Evolutionary conservation across 2,797 vertebrate genomes (phyloP).

Genomic region (Gambusia yucatana): DNA sequence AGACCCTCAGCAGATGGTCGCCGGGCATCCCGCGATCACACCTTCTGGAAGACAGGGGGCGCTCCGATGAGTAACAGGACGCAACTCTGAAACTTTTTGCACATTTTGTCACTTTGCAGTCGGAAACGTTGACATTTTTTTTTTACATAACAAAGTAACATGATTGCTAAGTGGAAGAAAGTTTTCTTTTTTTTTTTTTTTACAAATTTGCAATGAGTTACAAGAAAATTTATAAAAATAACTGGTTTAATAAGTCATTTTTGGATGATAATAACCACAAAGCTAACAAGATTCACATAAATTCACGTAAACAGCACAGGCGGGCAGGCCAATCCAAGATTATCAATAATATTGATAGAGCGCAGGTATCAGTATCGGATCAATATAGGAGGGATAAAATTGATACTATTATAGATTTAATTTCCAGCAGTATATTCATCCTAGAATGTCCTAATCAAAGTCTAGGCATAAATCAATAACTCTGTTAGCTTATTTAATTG

Average conservation of each 20-base stretch:
- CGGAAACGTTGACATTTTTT: not conserved
- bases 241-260: not conserved
- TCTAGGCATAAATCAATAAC: not conserved
- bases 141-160: not conserved
- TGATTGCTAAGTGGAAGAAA: not conserved
- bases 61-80: not conserved
- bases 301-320: no score
- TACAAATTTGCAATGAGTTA: not conserved
- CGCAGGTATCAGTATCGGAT: no score
- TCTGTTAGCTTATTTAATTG: no score
- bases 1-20: conserved; percentile 62
- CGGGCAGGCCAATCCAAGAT: no score
- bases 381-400: no score
- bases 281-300: no score
- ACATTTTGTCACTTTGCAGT: not conserved
- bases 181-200: not conserved
- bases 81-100: not conserved
- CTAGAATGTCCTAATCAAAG: not conserved
- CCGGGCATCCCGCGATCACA: conserved; percentile 66
- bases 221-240: not conserved
- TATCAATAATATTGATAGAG: no score
- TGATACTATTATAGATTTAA: not conserved
- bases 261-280: no score
- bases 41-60: conserved; percentile 21
- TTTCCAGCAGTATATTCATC: not conserved